These are phyloP conservation scores for Fragum fragum DNA, from an alignment of 2,888 invertebrate species.

Conservation along the genomic window DNA sequence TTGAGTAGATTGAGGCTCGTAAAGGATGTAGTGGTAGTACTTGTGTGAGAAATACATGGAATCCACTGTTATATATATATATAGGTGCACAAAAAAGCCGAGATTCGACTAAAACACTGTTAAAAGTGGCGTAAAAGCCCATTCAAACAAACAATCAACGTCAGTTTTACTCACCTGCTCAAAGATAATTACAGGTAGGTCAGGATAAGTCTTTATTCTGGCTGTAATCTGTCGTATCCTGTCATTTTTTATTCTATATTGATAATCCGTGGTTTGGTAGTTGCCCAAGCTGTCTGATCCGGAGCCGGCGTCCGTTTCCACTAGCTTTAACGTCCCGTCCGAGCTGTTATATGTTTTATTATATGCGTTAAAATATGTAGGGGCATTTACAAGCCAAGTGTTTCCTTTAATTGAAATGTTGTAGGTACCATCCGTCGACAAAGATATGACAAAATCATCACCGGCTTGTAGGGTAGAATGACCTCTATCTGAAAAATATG, in stretches of 20 bases:
- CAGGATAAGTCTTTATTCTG: conserved; percentile 43
- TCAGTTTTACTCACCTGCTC: conserved; percentile 64
- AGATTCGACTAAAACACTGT: too few species aligned
- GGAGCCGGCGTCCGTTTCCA: conserved; percentile 23
- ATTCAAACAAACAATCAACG: too few species aligned
- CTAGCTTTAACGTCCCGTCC: conserved; percentile 59
- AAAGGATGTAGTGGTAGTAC: too few species aligned
- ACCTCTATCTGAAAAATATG: neutral
- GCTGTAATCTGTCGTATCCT: conserved; percentile 44
- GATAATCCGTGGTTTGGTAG: conserved; percentile 41
- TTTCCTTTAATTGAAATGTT: conserved; percentile 49
- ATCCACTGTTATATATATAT: too few species aligned
- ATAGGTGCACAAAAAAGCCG: too few species aligned
- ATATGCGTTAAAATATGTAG: conserved; percentile 67
- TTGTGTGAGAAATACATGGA: too few species aligned
- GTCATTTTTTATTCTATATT: conserved; percentile 33
- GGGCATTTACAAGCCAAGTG: conserved; percentile 66
- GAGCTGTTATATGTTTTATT: conserved; percentile 61
- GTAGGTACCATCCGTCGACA: conserved; percentile 58
- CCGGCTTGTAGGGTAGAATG: neutral
- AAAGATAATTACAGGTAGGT: conserved; percentile 54
- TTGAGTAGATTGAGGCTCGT: too few species aligned
- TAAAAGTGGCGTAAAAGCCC: too few species aligned
- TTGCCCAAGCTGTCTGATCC: conserved; percentile 55
- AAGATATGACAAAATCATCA: conserved; percentile 40